Percentiles rank a stretch among this genome's conserved stretches.
Conservation (phyloP, 2,797 vertebrate species). For the Protosalanx chinensis region DNA sequence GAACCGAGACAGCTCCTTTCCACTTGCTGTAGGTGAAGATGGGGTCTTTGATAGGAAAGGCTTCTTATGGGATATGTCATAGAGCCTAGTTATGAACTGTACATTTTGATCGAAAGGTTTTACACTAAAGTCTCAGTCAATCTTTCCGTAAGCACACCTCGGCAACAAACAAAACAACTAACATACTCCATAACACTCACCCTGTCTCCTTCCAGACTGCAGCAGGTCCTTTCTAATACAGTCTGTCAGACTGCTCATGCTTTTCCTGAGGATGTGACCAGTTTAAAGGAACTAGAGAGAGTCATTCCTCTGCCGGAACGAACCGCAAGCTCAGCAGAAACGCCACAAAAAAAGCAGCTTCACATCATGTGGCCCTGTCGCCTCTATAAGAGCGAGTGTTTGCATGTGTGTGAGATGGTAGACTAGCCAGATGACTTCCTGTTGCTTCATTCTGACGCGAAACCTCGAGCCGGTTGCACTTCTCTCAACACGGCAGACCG, state of each 20-base stretch:
- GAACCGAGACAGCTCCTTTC: background rate
- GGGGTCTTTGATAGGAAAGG: no score
- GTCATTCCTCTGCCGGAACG: constrained; percentile 54
- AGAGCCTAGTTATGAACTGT: background rate
- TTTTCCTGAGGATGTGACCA: constrained; percentile 72
- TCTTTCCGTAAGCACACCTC: background rate
- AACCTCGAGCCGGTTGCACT: constrained; percentile 73
- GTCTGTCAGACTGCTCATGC: constrained; percentile 42
- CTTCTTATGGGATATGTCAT: background rate
- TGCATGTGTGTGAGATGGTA: constrained; percentile 61
- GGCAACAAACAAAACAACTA: background rate
- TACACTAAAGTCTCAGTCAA: background rate
- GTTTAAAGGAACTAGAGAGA: constrained; percentile 70
- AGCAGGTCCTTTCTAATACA: background rate
- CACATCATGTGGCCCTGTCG: constrained; percentile 71
- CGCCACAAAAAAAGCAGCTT: constrained; percentile 64
- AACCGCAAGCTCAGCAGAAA: constrained; percentile 69
- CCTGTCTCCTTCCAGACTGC: background rate
- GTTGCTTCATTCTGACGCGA: constrained; percentile 67
- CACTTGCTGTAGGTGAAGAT: background rate
- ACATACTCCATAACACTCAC: background rate
- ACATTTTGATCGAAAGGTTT: background rate
- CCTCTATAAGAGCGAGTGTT: background rate
- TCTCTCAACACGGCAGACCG: constrained; percentile 60
- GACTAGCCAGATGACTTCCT: constrained; percentile 76